Conservation (phyloP, 2,113 vertebrate species). For the Sturnus vulgaris region DNA sequence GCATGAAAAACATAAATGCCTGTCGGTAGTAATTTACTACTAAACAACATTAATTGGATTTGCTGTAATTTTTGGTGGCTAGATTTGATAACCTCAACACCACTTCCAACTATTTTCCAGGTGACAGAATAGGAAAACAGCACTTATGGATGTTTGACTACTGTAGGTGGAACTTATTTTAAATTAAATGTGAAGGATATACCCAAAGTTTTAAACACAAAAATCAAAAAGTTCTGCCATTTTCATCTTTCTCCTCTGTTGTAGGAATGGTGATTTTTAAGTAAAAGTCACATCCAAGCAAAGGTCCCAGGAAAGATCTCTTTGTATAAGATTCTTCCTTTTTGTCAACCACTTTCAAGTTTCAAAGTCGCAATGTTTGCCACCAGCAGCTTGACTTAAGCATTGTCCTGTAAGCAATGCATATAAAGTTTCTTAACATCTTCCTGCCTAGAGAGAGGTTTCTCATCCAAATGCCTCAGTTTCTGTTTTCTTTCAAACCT, state of each 20-base stretch:
- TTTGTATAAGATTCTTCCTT: background rate
- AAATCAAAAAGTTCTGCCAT: background rate
- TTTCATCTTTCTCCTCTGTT: background rate
- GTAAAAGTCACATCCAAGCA: background rate
- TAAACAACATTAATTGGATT: slow-evolving; percentile 52
- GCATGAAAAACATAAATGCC: slow-evolving; percentile 48
- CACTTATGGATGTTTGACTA: slow-evolving; percentile 1
- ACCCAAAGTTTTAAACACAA: background rate
- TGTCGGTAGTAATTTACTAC: slow-evolving; percentile 60
- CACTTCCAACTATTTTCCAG: slow-evolving; percentile 44
- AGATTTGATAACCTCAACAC: slow-evolving; percentile 35
- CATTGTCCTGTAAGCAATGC: background rate
- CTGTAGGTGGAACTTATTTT: background rate
- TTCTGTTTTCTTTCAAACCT: background rate
- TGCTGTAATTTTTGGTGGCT: slow-evolving; percentile 50
- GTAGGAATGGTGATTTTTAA: background rate
- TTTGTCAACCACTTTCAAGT: background rate
- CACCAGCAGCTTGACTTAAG: background rate
- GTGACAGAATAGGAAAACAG: slow-evolving; percentile 6
- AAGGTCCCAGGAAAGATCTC: background rate
- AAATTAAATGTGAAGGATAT: background rate
- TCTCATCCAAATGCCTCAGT: background rate
- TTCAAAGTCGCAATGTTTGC: background rate
- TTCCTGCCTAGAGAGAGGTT: background rate
- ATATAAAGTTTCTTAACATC: background rate